phyloP scores from a whole-genome alignment of 2,113 vertebrate genomes.

The Elgaria multicarinata region DNA sequence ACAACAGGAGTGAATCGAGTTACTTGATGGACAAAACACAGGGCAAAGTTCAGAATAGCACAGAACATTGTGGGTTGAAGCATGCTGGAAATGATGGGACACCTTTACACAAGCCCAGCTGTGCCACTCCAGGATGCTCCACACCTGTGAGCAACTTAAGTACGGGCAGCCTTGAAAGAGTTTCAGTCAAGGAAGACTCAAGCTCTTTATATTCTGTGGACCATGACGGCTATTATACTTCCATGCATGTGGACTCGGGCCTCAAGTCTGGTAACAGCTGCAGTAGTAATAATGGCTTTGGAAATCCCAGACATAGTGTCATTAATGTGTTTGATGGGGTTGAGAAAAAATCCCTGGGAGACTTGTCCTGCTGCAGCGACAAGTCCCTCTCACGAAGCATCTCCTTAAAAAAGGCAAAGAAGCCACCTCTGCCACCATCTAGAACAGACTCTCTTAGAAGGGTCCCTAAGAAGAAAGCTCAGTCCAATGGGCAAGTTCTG shows the following conservation, averaged over 20 bases:
- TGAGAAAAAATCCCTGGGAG: slow-evolving; percentile 76
- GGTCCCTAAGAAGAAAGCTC: slow-evolving; percentile 80
- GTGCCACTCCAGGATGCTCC: slow-evolving; percentile 82
- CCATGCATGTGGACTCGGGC: slow-evolving; percentile 82
- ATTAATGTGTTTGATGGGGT: slow-evolving; percentile 84
- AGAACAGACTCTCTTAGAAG: slow-evolving; percentile 94
- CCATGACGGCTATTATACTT: slow-evolving; percentile 85
- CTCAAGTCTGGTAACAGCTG: slow-evolving; percentile 77
- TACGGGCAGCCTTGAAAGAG: slow-evolving; percentile 85
- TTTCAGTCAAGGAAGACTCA: slow-evolving; percentile 82
- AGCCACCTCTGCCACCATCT: slow-evolving; percentile 90
- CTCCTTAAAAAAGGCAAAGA: slow-evolving; percentile 93
- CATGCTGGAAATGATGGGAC: slow-evolving; percentile 75
- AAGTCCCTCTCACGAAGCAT: slow-evolving; percentile 88
- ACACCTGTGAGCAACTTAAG: slow-evolving; percentile 87
- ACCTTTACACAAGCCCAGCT: slow-evolving; percentile 70
- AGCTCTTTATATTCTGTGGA: slow-evolving; percentile 88
- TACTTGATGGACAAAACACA: slow-evolving; percentile 78
- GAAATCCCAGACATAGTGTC: slow-evolving; percentile 84
- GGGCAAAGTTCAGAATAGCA: slow-evolving; percentile 69
- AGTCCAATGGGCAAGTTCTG: slow-evolving; percentile 81
- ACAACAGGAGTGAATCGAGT: slow-evolving; percentile 81
- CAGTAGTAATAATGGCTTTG: slow-evolving; percentile 76
- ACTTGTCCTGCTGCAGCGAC: slow-evolving; percentile 79
- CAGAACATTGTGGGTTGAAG: slow-evolving; percentile 84